Evolutionary conservation across 2,888 invertebrate genomes (phyloP).

Genomic region (Andrena camellia): DNA sequence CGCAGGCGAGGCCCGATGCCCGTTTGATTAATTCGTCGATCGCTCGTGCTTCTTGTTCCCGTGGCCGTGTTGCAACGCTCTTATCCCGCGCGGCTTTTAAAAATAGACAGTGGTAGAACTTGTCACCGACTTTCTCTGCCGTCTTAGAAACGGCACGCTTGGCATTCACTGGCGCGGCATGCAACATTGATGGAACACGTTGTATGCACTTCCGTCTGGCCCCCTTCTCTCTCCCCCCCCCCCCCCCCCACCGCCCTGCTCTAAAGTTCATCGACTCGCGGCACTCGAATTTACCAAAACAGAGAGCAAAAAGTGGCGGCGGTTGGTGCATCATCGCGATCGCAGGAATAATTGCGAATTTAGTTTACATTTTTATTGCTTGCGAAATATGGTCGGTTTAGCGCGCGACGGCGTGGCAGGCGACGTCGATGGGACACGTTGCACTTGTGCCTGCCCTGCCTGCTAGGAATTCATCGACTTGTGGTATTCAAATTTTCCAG

Average conservation of each 20-base stretch:
- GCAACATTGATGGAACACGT: constrained; percentile 28
- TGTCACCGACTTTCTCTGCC: constrained; percentile 58
- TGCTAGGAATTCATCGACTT: too few species aligned
- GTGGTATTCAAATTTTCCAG: too few species aligned
- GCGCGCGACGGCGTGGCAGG: too few species aligned
- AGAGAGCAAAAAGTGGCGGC: background rate
- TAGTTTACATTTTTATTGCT: background rate
- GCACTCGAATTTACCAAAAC: background rate
- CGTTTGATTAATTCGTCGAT: constrained; percentile 41
- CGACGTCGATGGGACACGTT: too few species aligned
- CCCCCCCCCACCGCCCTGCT: too few species aligned
- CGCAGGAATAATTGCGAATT: background rate
- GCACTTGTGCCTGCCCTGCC: too few species aligned
- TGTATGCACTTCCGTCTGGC: constrained; percentile 30
- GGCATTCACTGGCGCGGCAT: constrained; percentile 33
- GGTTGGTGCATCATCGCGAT: background rate
- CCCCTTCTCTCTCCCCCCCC: background rate
- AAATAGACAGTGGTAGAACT: constrained; percentile 48
- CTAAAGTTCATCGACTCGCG: constrained; percentile 20
- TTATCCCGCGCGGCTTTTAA: constrained; percentile 30
- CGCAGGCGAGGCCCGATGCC: constrained; percentile 6
- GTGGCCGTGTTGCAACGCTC: constrained; percentile 11
- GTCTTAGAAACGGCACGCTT: constrained; percentile 41
- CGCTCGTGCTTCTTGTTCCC: background rate
- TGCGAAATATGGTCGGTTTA: too few species aligned